phyloP scores from a whole-genome alignment of 23 tunicate genomes.

The Oikopleura dioica region DNA sequence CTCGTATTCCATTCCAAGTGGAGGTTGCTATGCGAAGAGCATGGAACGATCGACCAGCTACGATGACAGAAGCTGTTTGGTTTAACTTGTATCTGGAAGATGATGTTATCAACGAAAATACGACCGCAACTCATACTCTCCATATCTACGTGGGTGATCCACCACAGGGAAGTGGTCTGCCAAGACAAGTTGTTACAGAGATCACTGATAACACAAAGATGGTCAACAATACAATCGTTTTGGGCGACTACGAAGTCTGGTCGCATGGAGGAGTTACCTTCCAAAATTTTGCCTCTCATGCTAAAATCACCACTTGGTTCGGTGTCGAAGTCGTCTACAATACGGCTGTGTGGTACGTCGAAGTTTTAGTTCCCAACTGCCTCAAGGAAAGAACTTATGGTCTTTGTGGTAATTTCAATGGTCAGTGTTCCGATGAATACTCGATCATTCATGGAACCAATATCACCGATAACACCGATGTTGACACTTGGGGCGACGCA shows the following conservation, averaged over 20 bases:
- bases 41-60: neutral
- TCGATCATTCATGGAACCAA: neutral
- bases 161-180: neutral
- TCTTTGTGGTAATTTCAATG: constrained; percentile 40
- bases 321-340: neutral
- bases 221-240: neutral
- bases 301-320: neutral
- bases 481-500: too few relatives aligned
- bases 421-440: constrained; percentile 27
- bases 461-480: too few relatives aligned
- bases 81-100: neutral
- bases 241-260: neutral
- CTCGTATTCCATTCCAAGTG: neutral
- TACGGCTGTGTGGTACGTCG: neutral
- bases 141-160: too few relatives aligned
- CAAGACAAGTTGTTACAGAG: neutral
- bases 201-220: neutral
- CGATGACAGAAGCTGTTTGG: neutral
- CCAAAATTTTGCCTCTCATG: neutral
- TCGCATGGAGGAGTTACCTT: too few relatives aligned
- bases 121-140: too few relatives aligned
- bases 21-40: neutral
- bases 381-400: constrained; percentile 20
- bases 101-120: too few relatives aligned
- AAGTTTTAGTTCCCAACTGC: neutral